phyloP scores from a whole-genome alignment of 1,140 invertebrate species.

The Brachionus asplanchnoidis region DNA sequence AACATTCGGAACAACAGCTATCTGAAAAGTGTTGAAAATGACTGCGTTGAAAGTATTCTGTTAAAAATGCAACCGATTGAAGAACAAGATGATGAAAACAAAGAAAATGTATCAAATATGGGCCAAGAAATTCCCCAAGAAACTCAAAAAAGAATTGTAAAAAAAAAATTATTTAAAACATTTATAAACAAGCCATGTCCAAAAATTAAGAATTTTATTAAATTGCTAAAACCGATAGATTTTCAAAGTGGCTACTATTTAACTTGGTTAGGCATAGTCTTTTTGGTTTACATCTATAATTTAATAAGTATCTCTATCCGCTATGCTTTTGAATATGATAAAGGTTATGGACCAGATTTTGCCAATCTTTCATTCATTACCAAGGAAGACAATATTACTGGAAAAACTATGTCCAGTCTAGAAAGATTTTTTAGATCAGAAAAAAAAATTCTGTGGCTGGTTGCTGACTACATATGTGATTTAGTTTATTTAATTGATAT shows the following conservation, averaged over 20 bases:
- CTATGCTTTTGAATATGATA: slow-evolving; percentile 63
- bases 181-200: neutral
- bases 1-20: slow-evolving; percentile 19
- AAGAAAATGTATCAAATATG: neutral
- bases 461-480: slow-evolving; percentile 73
- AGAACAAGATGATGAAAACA: neutral
- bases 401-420: neutral
- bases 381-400: neutral
- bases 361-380: neutral
- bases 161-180: neutral
- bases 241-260: slow-evolving; percentile 66
- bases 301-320: slow-evolving; percentile 76
- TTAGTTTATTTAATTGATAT: slow-evolving; percentile 78
- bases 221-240: neutral
- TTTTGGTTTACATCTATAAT: slow-evolving; percentile 77
- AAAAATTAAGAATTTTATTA: neutral
- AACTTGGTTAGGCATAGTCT: slow-evolving; percentile 74
- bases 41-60: neutral
- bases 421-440: slow-evolving; percentile 43
- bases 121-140: neutral
- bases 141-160: neutral
- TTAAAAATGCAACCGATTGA: slow-evolving; percentile 31
- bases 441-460: slow-evolving; percentile 64
- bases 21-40: slow-evolving; percentile 13
- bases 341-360: slow-evolving; percentile 3